Evolutionary conservation across 2,888 invertebrate species (phyloP).

Genomic region (Drosophila mimetica): DNA sequence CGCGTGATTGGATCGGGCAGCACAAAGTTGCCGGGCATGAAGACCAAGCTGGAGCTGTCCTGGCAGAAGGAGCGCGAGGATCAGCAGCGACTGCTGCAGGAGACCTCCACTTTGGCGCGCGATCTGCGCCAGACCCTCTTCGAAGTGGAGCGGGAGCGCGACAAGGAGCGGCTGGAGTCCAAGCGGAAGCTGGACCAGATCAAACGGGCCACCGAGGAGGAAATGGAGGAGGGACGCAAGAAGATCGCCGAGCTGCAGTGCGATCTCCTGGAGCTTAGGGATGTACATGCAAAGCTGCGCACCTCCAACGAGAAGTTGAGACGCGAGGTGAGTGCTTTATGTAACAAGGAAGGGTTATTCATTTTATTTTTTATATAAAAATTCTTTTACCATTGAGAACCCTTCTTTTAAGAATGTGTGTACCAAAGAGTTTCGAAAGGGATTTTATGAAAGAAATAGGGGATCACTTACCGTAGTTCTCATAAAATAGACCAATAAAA

Average conservation of each 20-base stretch:
- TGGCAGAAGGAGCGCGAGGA: constrained; percentile 98
- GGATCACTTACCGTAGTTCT: no score
- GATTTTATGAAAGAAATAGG: no score
- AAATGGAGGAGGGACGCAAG: constrained; percentile 94
- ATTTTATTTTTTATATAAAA: no score
- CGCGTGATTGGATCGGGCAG: constrained; percentile 92
- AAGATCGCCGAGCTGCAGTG: constrained; percentile 94
- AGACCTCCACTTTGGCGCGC: constrained; percentile 94
- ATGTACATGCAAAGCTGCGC: constrained; percentile 95
- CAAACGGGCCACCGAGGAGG: constrained; percentile 93
- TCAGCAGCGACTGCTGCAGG: constrained; percentile 94
- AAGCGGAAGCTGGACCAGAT: constrained; percentile 93
- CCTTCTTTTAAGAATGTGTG: no score
- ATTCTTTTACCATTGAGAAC: no score
- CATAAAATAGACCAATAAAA: no score
- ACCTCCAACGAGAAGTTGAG: constrained; percentile 96
- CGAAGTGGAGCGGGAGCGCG: constrained; percentile 95
- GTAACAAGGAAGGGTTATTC: no score
- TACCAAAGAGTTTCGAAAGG: no score
- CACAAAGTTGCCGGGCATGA: constrained; percentile 93
- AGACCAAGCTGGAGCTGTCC: constrained; percentile 94
- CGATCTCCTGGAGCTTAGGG: constrained; percentile 93
- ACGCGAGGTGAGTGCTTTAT: constrained; percentile 86
- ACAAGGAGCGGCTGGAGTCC: constrained; percentile 94
- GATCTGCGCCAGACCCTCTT: constrained; percentile 94